phyloP scores from a whole-genome alignment of 2,113 vertebrate species.

The Mirounga angustirostris region DNA sequence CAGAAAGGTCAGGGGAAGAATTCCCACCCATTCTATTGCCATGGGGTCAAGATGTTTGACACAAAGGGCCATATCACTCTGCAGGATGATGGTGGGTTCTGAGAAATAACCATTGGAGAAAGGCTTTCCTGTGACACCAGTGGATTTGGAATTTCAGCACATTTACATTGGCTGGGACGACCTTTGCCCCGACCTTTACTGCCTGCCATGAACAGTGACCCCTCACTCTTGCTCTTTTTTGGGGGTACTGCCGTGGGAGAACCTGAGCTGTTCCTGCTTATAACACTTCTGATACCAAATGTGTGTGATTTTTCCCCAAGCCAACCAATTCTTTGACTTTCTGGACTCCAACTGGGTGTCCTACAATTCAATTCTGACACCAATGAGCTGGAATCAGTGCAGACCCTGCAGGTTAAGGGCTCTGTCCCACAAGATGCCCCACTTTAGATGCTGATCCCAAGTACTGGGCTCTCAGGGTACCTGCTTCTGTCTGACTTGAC shows the following conservation, averaged over 20 bases:
- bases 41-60: not conserved
- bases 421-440: not conserved
- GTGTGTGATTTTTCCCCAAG: not conserved
- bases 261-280: not conserved
- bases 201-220: not conserved
- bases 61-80: not conserved
- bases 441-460: not conserved
- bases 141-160: not conserved
- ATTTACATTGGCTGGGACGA: not conserved
- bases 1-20: not conserved
- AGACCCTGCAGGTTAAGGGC: not conserved
- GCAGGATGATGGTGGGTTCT: not conserved
- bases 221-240: not conserved
- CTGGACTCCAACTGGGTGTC: not conserved
- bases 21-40: not conserved
- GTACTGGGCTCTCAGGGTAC: not conserved
- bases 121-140: conserved; percentile 17
- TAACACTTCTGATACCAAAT: not conserved
- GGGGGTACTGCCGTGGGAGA: not conserved
- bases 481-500: not conserved
- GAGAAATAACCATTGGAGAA: not conserved
- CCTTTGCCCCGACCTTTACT: not conserved
- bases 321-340: not conserved
- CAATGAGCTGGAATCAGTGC: too few relatives aligned
- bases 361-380: not conserved